Conservation (phyloP, 2,797 vertebrate genomes). For the Pseudocheirus occidentalis region DNA sequence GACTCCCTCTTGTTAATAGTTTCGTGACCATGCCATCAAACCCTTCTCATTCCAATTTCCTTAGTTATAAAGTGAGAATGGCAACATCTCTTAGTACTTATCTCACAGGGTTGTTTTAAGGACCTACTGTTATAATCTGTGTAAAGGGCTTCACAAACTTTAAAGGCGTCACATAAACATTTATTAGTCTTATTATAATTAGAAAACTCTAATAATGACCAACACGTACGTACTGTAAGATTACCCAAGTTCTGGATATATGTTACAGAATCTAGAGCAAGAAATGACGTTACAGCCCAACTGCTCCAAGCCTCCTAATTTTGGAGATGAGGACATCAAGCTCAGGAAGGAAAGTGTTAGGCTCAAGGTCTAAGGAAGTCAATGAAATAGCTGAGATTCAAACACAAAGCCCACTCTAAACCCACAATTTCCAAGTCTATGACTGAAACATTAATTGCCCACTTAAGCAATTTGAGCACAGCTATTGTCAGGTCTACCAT, state of each 20-base stretch:
- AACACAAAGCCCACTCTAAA: background rate
- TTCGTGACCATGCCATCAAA: background rate
- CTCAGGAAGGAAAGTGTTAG: background rate
- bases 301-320: background rate
- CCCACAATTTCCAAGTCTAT: background rate
- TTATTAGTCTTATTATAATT: background rate
- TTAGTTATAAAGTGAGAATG: background rate
- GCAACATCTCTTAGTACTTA: background rate
- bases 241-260: background rate
- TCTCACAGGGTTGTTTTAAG: background rate
- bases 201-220: background rate
- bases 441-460: background rate
- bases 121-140: background rate
- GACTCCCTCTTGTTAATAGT: background rate
- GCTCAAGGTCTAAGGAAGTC: background rate
- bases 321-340: background rate
- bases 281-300: background rate
- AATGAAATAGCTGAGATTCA: background rate
- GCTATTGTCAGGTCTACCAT: slow-evolving; percentile 62
- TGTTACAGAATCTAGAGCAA: background rate
- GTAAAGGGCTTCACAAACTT: background rate
- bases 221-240: background rate
- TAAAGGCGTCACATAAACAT: background rate
- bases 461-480: slow-evolving; percentile 53
- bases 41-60: background rate